These are phyloP conservation scores for Eilema sororculum DNA, from an alignment of 2,888 invertebrate species.

Conservation along the genomic window DNA sequence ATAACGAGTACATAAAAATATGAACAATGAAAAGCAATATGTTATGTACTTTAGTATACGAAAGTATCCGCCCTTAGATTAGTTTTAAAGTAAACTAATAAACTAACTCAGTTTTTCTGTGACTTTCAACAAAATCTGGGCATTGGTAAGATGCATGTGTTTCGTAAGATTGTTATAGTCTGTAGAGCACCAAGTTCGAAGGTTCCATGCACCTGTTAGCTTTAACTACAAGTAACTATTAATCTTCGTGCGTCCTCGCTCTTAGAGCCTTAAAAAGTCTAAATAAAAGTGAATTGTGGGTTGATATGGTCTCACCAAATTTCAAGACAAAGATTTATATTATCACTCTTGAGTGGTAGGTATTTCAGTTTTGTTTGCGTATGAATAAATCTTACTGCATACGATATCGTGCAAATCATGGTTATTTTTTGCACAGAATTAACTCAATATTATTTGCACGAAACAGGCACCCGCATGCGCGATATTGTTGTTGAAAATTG, in stretches of 20 bases:
- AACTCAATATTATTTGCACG: too few species aligned
- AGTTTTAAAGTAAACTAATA: neutral
- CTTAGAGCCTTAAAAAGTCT: neutral
- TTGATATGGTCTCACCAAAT: neutral
- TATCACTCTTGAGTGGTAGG: too few species aligned
- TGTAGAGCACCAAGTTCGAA: slow-evolving; percentile 25
- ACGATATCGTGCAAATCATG: too few species aligned
- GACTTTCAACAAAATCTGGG: slow-evolving; percentile 59
- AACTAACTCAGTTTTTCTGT: slow-evolving; percentile 22
- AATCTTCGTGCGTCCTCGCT: neutral
- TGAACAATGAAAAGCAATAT: neutral
- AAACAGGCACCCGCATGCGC: too few species aligned
- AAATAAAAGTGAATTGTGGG: neutral
- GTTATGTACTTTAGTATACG: neutral
- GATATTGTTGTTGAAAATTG: too few species aligned
- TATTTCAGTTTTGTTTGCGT: too few species aligned
- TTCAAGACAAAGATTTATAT: too few species aligned
- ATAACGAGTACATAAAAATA: neutral
- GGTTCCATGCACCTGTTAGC: slow-evolving; percentile 24
- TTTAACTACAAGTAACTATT: neutral
- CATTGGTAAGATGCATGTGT: slow-evolving; percentile 78
- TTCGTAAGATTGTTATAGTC: slow-evolving; percentile 60
- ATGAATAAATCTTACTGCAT: too few species aligned
- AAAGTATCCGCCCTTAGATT: neutral
- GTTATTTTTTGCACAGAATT: too few species aligned